Base-by-base conservation (phyloP, 2,888 invertebrate genomes). In the Esperia sulphurella region DNA sequence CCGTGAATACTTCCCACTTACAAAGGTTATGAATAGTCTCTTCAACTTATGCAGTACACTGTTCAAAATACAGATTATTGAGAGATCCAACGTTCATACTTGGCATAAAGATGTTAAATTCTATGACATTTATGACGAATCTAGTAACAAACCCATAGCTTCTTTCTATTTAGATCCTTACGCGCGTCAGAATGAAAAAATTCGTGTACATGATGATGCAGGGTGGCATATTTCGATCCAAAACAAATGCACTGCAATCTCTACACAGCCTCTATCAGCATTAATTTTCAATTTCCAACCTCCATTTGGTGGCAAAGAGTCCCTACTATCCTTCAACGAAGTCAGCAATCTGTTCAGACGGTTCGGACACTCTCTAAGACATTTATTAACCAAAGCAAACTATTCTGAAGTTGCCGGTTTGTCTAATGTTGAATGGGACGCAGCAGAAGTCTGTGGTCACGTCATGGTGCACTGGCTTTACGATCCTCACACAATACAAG, bases 381-480 rank as follows among this genome's bases (percentile, higher is more conserved):
- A 97, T 81, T 80, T 98, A 55, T 84, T 98, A 31, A 96, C 97
- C 0, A 93, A 92, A 67, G 93, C 95, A 0, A 94, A 94, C 12
- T 96, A 96, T 77, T 92, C 94, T 0, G 97, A 97, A 75, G 92
- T 97, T 0, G 93, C 97, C 2, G 98, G 98, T 0, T 83, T 95
- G 14, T 94, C 94, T 0, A 96, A 96, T 74, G 92, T 98, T 0
- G 98, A 98, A 86, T 97, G 97, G 97, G 99, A 99, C 79, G 95
- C 96, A 0, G 94, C 95, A 0, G 94, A 95, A 70, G 92, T 97
- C 0, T 94, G 95, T 52, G 94, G 96, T 0, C 91, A 95, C 62
- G 95, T 98, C 47, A 92, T 98, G 92, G 90, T 92, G 0, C 94
- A 95, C 70, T 97, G 96, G 93, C 79, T 96, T 7, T 93, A 93